Evolutionary conservation across 2,797 vertebrate species (phyloP).

Genomic region (Phrynocephalus guinanensis): DNA sequence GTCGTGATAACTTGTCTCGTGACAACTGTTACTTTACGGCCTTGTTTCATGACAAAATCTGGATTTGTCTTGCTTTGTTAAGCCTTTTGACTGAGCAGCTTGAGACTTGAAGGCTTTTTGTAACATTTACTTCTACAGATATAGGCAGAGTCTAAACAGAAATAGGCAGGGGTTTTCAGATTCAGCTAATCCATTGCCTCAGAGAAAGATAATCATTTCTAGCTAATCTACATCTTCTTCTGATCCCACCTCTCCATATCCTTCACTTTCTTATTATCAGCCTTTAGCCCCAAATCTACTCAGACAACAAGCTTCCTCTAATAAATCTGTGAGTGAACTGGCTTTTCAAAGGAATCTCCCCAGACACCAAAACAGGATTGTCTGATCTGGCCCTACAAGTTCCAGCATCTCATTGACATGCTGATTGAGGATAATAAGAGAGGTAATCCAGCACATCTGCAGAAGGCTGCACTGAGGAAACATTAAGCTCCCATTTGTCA

Average conservation of each 20-base stretch:
- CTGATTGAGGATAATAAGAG: too few species aligned
- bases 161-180: neutral
- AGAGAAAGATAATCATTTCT: neutral
- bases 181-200: neutral
- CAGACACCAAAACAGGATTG: neutral
- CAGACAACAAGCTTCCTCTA: too few species aligned
- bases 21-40: too few species aligned
- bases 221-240: neutral
- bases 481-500: neutral
- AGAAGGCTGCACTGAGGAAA: neutral
- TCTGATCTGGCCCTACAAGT: neutral
- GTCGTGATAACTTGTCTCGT: too few species aligned
- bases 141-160: neutral
- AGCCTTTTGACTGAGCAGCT: neutral
- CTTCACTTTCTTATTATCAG: neutral
- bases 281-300: neutral
- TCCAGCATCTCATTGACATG: neutral
- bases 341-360: neutral
- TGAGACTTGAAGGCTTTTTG: neutral
- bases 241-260: neutral
- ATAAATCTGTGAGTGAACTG: neutral
- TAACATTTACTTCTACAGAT: neutral
- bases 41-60: too few species aligned
- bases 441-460: too few species aligned
- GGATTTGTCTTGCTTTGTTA: too few species aligned